Percentiles rank a stretch among this genome's conserved stretches.
These are phyloP conservation scores for Urocitellus parryii DNA, from an alignment of 2,113 vertebrate species.

Conservation along the genomic window DNA sequence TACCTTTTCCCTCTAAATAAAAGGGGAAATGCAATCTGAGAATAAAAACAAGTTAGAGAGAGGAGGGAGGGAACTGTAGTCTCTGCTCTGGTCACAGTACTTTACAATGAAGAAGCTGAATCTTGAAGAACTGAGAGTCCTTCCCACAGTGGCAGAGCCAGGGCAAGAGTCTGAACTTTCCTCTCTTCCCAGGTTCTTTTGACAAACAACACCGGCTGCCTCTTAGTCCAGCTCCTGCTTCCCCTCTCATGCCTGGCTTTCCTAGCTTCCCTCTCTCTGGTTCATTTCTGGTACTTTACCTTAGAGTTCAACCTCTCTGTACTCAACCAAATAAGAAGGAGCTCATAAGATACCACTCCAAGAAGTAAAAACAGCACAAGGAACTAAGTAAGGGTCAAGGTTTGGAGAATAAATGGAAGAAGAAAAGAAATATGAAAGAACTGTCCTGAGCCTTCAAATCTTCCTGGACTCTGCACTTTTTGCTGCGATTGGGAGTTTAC, in stretches of 20 bases:
- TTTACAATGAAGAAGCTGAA: not conserved
- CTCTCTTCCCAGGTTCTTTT: fast-evolving
- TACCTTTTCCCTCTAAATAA: not conserved
- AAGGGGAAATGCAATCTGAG: not conserved
- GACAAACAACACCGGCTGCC: not conserved
- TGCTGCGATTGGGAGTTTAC: not conserved
- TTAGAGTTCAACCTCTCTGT: not conserved
- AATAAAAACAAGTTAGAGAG: not conserved
- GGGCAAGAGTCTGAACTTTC: not conserved
- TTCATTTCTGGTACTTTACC: not conserved
- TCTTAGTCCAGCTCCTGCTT: not conserved
- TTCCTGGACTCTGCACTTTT: not conserved
- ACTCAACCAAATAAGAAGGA: not conserved
- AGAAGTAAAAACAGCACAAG: not conserved
- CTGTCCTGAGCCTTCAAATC: not conserved
- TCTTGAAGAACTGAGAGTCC: not conserved
- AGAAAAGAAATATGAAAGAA: not conserved
- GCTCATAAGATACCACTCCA: not conserved
- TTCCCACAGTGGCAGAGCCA: too few relatives aligned
- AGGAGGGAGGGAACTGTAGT: not conserved
- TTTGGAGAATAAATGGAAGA: not conserved
- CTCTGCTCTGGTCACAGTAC: not conserved
- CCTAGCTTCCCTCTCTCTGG: not conserved
- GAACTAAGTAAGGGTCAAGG: not conserved
- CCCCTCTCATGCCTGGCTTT: not conserved